A percentile compares a stretch with the other conserved stretches of the same genome.
phyloP scores from a whole-genome alignment of 1,140 invertebrate species.

The Trachelipus rathkii region DNA sequence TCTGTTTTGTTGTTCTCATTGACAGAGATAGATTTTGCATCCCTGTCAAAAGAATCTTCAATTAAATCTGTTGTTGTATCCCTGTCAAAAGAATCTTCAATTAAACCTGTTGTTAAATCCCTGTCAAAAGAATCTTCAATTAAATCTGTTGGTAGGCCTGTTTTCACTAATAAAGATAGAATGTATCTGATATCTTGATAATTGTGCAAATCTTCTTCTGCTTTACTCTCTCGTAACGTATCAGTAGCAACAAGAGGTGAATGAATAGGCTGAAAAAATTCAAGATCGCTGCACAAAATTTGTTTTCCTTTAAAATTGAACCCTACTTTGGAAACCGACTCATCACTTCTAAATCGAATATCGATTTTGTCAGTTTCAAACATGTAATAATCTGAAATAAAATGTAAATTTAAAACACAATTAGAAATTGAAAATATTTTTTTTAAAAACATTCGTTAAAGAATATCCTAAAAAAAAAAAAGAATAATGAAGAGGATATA shows the following conservation, averaged over 20 bases:
- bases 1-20: too few species aligned
- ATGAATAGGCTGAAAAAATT: background rate
- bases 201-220: background rate
- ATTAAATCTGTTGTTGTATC: background rate
- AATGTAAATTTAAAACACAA: background rate
- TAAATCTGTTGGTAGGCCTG: background rate
- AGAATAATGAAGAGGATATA: too few species aligned
- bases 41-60: too few species aligned
- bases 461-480: too few species aligned
- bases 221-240: background rate
- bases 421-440: too few species aligned
- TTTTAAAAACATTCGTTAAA: too few species aligned
- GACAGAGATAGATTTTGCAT: too few species aligned
- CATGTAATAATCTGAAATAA: background rate
- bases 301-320: background rate
- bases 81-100: background rate
- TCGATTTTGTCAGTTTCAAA: background rate
- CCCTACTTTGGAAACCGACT: background rate
- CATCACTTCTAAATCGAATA: background rate
- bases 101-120: background rate
- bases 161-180: background rate
- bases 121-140: too few species aligned
- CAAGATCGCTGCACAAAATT: background rate
- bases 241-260: background rate
- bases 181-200: background rate